A percentile compares a stretch with the other conserved stretches of the same genome.
Conservation (phyloP, 2,888 invertebrate species). For the Sepioteuthis lessoniana region DNA sequence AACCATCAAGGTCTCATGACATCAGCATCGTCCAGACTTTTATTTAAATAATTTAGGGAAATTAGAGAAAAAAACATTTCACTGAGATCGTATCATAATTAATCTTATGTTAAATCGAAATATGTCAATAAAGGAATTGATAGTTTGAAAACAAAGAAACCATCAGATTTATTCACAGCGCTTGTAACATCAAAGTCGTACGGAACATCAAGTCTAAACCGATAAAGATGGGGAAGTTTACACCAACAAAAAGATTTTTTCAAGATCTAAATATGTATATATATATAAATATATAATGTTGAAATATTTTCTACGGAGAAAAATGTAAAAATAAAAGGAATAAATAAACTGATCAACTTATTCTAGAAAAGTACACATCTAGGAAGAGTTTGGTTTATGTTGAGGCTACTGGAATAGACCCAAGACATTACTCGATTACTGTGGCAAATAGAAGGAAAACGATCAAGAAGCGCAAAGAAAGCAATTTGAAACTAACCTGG, state of each 20-base stretch:
- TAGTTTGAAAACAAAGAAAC: not conserved
- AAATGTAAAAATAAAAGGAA: no score
- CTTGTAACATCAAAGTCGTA: not conserved
- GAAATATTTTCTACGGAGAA: no score
- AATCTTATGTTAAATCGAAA: not conserved
- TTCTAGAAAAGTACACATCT: no score
- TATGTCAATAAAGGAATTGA: not conserved
- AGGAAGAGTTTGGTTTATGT: no score
- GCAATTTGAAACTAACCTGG: constrained; percentile 10
- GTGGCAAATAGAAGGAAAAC: not conserved
- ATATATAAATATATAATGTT: no score
- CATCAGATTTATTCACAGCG: not conserved
- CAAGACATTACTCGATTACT: not conserved
- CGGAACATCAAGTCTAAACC: not conserved
- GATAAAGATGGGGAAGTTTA: no score
- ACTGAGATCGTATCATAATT: not conserved
- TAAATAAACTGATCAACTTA: no score
- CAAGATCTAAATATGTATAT: no score
- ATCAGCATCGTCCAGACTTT: no score
- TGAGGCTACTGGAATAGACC: no score
- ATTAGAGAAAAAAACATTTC: not conserved
- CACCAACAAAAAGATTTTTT: no score
- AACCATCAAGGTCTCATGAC: not conserved
- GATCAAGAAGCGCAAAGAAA: not conserved
- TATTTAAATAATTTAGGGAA: not conserved